Evolutionary conservation across 2,888 invertebrate genomes (phyloP), one percentile per base, ranked within the genome.

Genomic region (Xanthia togata): DNA sequence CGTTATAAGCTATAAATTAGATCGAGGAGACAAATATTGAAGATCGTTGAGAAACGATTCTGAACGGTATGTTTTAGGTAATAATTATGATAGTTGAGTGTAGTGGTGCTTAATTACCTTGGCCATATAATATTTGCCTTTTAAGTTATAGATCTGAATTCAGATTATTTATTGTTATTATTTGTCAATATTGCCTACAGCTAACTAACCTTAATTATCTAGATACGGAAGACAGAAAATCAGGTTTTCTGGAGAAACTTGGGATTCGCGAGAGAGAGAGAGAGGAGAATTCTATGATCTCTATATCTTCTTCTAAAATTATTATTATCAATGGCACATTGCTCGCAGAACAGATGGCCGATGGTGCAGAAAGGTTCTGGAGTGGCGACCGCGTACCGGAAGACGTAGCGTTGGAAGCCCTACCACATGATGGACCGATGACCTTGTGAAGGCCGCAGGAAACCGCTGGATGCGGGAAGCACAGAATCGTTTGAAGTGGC

Each of bases 1-100:
- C 69, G 68, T 76, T 83, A 78, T 82, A 77, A 73, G 81, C 84
- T 70, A 87, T 89, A 87, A 90, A 89, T 88, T 89, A 70, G 77
- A 86, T 83, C 82, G 67, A 57, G 59, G 60, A 84, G 87, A 87
- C 88, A 88, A 90, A 85, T 86, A 87, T 79, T 79, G 62, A 70
- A 72, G 72, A 81, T 81, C 73, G n/a, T 23, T n/a, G 62, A 81
- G 79, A 82, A 71, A 65, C 60, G 41, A 74, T 68, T 84, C 31
- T 81, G 41, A 70, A 79, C 55, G 26, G 20, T 64, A 82, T 47
- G 35, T 23, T 26, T 17, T 35, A 26, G 14, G 26, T 31, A 44
- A 73, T 70, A 70, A 79, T 62, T n/a, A 69, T 26, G 47, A 12
- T 70, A 53, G 62, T 74, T 63, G 23, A 50, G 12, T 69, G 31